phyloP scores from a whole-genome alignment of 2,113 vertebrate genomes.

The Pelobates fuscus region DNA sequence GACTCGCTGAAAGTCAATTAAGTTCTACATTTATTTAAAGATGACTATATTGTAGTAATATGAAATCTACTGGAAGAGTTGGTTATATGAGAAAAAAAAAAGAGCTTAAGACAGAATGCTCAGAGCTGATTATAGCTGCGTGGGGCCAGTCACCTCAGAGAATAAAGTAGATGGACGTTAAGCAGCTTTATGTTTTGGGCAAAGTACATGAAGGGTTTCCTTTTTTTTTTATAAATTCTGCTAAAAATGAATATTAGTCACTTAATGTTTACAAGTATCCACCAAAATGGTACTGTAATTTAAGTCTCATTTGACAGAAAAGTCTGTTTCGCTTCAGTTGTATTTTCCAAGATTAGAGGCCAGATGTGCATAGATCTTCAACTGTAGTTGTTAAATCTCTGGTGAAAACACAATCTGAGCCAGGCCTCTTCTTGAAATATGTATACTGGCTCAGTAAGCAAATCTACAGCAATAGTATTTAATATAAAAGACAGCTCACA shows the following conservation, averaged over 20 bases:
- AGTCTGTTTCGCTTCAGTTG: not conserved
- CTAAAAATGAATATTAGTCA: constrained; percentile 7
- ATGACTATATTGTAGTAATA: no score
- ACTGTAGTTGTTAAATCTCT: not conserved
- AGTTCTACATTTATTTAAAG: no score
- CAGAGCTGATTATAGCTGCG: constrained; percentile 28
- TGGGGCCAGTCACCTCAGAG: constrained; percentile 26
- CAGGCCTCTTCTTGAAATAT: not conserved
- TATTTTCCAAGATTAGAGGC: not conserved
- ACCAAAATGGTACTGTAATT: not conserved
- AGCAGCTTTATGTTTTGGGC: constrained; percentile 33
- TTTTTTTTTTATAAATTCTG: not conserved
- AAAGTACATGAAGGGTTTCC: constrained; percentile 6
- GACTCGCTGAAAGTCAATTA: no score
- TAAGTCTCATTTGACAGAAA: not conserved
- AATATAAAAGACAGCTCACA: no score
- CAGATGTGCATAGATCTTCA: not conserved
- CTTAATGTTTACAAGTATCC: constrained; percentile 5
- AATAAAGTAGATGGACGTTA: constrained; percentile 32
- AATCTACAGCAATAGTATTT: not conserved
- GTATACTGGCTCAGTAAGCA: not conserved
- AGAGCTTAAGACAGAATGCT: constrained; percentile 27
- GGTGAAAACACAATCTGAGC: not conserved
- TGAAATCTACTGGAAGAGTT: no score
- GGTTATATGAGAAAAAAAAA: no score